Evolutionary conservation across 2,797 vertebrate genomes (phyloP), one percentile per base, ranked within the genome.

Genomic region (Dallia pectoralis): DNA sequence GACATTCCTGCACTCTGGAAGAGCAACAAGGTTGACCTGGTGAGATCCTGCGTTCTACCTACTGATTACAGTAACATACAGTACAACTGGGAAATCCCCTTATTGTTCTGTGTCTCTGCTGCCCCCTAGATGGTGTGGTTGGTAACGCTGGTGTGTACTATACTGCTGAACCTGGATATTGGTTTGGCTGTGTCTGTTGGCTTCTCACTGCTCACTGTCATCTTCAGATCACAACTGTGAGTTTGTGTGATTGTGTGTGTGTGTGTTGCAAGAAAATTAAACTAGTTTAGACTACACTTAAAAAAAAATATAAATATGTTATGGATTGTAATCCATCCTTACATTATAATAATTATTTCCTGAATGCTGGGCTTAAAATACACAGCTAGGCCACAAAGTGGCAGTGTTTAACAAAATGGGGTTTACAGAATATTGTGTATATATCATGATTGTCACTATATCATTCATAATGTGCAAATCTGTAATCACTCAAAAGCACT

Each of bases 161-260:
- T 97, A 67, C 71, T 95, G 67, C 87, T 98, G 67, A 97, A 97
- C 81, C 79, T 98, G 90, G 97, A 98, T 84, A 67, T 98, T 0
- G 97, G 97, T 49, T 90, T 99, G 83, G 94, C 80, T 0, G 93
- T 83, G 19, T 92, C 97, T 0, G 79, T 98, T n/a, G 91, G 70
- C 66, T 98, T 98, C 59, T 90, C 93, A 48, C 87, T 98, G 72
- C 89, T 98, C 71, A 96, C 94, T 0, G 85, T 98, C 83, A 95
- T 98, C 88, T 91, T 97, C 88, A 95, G 94, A 79, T 95, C 91
- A 0, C 97, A 99, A 85, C 82, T 94, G 97, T 98, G 89, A 94
- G 89, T n/a, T n/a, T n/a, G 56, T 29, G 56, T 51, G 40, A 8
- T 44, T 44, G 40, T 44, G 40, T 40, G 36, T 40, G 36, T 40